Percentiles rank a stretch among this genome's conserved stretches.
Evolutionary conservation across 2,113 vertebrate species (phyloP).

Genomic region (Paedocypris sp.): DNA sequence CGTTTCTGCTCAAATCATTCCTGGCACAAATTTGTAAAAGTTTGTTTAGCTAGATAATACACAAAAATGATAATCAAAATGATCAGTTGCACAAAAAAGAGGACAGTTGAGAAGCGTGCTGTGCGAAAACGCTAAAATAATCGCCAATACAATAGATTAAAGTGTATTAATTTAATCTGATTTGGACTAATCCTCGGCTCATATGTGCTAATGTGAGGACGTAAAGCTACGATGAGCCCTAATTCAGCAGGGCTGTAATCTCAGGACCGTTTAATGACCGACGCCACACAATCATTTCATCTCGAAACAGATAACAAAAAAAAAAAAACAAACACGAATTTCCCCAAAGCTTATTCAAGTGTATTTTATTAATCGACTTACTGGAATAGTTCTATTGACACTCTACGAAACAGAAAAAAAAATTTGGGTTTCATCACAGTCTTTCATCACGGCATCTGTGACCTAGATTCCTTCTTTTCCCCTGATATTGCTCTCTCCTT

Average conservation of each 20-base stretch:
- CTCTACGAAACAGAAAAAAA: conserved; percentile 19
- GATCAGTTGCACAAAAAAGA: too few relatives aligned
- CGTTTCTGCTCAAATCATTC: too few relatives aligned
- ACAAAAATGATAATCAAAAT: not conserved
- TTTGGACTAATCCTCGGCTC: not conserved
- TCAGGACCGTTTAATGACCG: not conserved
- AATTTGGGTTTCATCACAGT: conserved; percentile 37
- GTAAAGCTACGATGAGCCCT: not conserved
- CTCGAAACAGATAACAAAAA: too few relatives aligned
- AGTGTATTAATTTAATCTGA: conserved; percentile 8
- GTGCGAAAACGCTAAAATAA: not conserved
- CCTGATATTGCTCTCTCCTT: conserved; percentile 13
- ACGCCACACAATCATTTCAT: not conserved
- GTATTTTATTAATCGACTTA: not conserved
- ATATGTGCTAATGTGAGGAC: not conserved
- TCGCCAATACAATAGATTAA: not conserved
- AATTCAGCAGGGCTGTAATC: not conserved
- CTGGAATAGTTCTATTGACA: not conserved
- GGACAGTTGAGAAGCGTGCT: too few relatives aligned
- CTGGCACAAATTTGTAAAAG: too few relatives aligned
- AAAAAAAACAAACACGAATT: not conserved
- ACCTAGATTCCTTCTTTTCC: conserved; percentile 60
- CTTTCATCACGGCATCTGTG: conserved; percentile 51
- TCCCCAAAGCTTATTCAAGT: too few relatives aligned
- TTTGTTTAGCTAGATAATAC: not conserved